Evolutionary conservation across 92 coral and sea anemone genomes (phyloP), one percentile per base, ranked within the genome.

Genomic region (Pocillopora meandrina): DNA sequence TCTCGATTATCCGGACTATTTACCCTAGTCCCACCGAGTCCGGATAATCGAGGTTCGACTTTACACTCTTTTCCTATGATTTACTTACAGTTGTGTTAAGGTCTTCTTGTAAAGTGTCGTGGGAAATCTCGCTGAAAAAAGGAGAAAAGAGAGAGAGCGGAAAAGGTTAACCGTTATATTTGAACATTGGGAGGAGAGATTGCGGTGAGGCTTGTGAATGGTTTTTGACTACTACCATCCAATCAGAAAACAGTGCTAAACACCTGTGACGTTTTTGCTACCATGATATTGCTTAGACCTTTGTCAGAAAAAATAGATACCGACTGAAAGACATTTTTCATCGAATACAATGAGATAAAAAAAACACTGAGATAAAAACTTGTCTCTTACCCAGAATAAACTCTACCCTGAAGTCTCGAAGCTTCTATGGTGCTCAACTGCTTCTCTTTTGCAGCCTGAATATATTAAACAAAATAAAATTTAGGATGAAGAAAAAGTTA

Each of bases 91-190:
- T 96, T 16, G 95, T 60, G 72, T 91, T 90, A 17, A 96, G 85
- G 42, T 92, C 93, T 55, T 92, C 93, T 62, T 96, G 98, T 26
- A 96, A 93, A 12, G 98, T 94, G 70, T 90, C 91, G 59, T 92
- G 98, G 42, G 84, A 90, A 20, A 90, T 77, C 72, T 90, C 95
- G 56, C 98, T 95, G 65, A 49, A 18, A 5, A 76, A 36, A 42
- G 21, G 58, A 64, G 77, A 76, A 86, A 62, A 36, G 17, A 42
- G n/a, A 34, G 55, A 57, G 16, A 60, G 35, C 18, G 42, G 72
- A 21, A 49, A 31, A 33, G 34, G 35, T 60, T 5, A 19, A 17
- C 67, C 1, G 7, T 23, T 13, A 26, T 8, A 52, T 36, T 64
- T 56, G 23, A 4, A 13, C 0, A 3, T 42, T 42, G 52, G 52